A percentile compares a stretch with the other conserved stretches of the same genome.
phyloP scores from a whole-genome alignment of 35 echinoderm and acorn worm genomes.

The Nesometra sesokonis region DNA sequence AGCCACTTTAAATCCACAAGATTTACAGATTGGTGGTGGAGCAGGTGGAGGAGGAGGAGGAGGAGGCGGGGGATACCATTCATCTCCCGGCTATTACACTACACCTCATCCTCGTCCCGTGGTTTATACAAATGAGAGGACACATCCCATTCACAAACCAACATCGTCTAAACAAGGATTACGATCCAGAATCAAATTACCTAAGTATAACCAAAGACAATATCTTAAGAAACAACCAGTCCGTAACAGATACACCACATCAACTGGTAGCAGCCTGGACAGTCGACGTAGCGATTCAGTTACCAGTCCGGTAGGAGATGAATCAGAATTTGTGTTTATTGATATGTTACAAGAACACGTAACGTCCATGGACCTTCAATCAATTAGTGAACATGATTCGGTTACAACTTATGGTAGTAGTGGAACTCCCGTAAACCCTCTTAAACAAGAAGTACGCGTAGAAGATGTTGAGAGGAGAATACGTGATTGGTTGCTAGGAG shows the following conservation, averaged over 20 bases:
- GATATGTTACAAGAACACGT: constrained; percentile 92
- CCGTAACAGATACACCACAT: neutral
- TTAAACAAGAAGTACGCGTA: constrained; percentile 50
- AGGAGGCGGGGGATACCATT: neutral
- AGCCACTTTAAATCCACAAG: neutral
- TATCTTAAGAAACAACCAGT: neutral
- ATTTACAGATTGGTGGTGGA: neutral
- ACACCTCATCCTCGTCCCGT: neutral
- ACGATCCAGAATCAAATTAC: neutral
- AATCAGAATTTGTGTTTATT: constrained; percentile 82
- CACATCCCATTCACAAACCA: neutral
- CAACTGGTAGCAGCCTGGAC: neutral
- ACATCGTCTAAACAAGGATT: neutral
- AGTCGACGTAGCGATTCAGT: constrained; percentile 18
- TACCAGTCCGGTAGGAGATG: constrained; percentile 14
- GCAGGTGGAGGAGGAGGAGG: no score
- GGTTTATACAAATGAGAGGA: neutral
- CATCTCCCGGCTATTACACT: neutral
- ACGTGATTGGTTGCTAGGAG: constrained; percentile 62
- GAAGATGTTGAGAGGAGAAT: constrained; percentile 90
- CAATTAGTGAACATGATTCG: neutral
- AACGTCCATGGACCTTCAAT: constrained; percentile 23
- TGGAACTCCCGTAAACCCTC: neutral
- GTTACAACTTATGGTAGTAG: neutral
- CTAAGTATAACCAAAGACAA: neutral